phyloP scores from a whole-genome alignment of 2,888 invertebrate species.

The Chouioia cunea region DNA sequence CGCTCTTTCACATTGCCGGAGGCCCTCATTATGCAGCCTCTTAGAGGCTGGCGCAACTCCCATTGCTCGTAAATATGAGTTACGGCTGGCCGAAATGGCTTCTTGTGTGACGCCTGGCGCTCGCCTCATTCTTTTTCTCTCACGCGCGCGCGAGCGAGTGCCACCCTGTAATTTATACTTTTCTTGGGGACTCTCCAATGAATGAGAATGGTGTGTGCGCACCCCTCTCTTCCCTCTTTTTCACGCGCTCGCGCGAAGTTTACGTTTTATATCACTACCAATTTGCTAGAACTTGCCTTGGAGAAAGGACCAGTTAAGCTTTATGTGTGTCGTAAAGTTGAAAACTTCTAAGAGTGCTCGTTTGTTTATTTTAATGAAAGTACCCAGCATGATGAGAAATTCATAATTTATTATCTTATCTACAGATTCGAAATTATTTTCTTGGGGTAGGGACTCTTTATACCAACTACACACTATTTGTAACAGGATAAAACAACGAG shows the following conservation, averaged over 20 bases:
- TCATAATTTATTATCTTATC: too few species aligned
- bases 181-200: constrained; percentile 52
- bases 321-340: too few species aligned
- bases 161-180: constrained; percentile 53
- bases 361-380: too few species aligned
- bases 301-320: too few species aligned
- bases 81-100: constrained; percentile 61
- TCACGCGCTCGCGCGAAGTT: background rate
- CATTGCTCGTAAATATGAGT: constrained; percentile 64
- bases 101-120: constrained; percentile 49
- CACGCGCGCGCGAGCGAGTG: constrained; percentile 40
- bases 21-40: constrained; percentile 64
- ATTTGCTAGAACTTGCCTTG: too few species aligned
- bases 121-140: constrained; percentile 22
- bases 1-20: constrained; percentile 14
- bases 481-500: too few species aligned
- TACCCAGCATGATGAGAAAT: too few species aligned
- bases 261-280: too few species aligned
- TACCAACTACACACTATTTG: too few species aligned
- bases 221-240: background rate
- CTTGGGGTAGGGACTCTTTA: too few species aligned
- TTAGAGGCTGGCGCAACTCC: constrained; percentile 64
- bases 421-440: too few species aligned
- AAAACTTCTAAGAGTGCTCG: too few species aligned
- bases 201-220: constrained; percentile 53